A percentile compares a stretch with the other conserved stretches of the same genome.
These are phyloP conservation scores for Rhinoptilus africanus DNA, from an alignment of 2,113 vertebrate genomes.

Conservation along the genomic window DNA sequence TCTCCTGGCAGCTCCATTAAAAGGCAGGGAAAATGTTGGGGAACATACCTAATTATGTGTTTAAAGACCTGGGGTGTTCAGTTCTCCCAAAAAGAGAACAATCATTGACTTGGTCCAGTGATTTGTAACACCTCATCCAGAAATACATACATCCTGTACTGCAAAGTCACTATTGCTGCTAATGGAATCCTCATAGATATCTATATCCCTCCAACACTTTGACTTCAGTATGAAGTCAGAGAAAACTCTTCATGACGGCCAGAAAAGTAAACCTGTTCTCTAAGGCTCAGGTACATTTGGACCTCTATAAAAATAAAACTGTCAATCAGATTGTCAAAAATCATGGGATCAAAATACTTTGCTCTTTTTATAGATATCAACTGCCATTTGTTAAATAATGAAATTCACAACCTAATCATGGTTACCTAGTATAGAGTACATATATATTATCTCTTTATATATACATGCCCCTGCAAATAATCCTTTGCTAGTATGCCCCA, in stretches of 20 bases:
- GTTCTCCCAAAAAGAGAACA: neutral
- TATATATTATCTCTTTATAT: neutral
- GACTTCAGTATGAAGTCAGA: neutral
- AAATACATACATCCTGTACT: neutral
- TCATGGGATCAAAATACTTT: neutral
- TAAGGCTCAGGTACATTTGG: neutral
- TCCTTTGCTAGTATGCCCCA: neutral
- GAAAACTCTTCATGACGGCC: neutral
- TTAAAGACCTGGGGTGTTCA: neutral
- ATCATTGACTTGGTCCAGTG: neutral
- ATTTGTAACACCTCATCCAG: neutral
- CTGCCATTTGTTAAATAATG: neutral
- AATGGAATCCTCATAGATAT: neutral
- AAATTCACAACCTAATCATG: neutral
- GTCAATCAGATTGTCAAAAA: neutral
- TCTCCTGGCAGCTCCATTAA: neutral
- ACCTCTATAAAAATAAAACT: neutral
- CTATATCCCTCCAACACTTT: neutral
- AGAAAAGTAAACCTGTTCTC: neutral
- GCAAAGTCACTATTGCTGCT: neutral
- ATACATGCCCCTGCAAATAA: neutral
- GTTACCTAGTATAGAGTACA: neutral
- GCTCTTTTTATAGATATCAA: neutral
- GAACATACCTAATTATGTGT: neutral
- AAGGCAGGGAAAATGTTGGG: neutral